Base-by-base conservation (phyloP, 2,888 invertebrate species). In the Thumatha senex region DNA sequence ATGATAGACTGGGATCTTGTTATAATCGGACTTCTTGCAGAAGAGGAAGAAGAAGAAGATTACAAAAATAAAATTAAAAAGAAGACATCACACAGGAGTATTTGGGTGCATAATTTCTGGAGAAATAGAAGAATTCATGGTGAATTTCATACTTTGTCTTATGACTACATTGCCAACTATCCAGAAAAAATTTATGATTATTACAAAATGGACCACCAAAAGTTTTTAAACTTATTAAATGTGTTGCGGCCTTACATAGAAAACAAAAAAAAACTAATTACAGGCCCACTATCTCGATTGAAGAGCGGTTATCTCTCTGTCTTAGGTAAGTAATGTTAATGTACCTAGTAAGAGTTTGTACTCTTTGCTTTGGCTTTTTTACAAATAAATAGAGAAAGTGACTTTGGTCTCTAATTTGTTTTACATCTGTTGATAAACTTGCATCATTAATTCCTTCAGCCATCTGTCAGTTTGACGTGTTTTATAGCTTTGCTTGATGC, bases 1-100 rank as follows among this genome's bases (percentile, higher is more conserved):
- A 50, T 50, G 49, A 44, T 49, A 44, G 49, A 49, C 44, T 49
- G 49, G 48, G 48, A 48, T 43, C 39, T 48, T 43, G 45, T 45
- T 45, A 36, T 45, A 45, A 45, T 49, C 44, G 44, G 44, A 49
- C 44, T 49, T 40, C 49, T 49, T 33, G 49, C 49, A 49, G 44
- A 49, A 49, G 49, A 44, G 40, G 44, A 49, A 49, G 49, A 49
- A 38, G 49, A 49, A 44, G 41, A 44, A 33, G 33, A n/a, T 10
- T 11, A 33, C 11, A 33, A 33, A 33, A 11, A 11, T 33, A 33
- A 46, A 35, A 12, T 34, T 31, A 40, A 15, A 12, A 43, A 36
- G 12, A 36, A 36, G 40, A 29, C n/a, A n/a, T n/a, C n/a, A n/a
- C n/a, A n/a, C n/a, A 31, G 35, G 15, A 35, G 15, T 11, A n/a